phyloP scores from a whole-genome alignment of 1,140 invertebrate species.

The Hycleus phaleratus region DNA sequence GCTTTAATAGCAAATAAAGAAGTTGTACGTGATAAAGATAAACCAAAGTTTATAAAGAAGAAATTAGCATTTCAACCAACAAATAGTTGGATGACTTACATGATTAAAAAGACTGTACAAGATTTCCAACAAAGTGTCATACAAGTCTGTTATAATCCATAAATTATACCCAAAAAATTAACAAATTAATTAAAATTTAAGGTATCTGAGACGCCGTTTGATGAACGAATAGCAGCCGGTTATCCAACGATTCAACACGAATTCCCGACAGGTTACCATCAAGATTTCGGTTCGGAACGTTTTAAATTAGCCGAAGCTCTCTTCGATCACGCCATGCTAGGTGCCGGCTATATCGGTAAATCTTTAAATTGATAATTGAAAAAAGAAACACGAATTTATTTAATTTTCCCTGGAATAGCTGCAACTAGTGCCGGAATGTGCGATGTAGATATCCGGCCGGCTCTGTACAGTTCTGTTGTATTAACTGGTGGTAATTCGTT shows the following conservation, averaged over 20 bases:
- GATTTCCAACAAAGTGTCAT: conserved; percentile 77
- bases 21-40: conserved; percentile 74
- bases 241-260: conserved; percentile 86
- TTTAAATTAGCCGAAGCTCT: conserved; percentile 85
- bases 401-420: conserved; percentile 39
- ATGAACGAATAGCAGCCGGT: conserved; percentile 69
- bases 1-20: conserved; percentile 74
- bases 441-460: conserved; percentile 87
- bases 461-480: conserved; percentile 85
- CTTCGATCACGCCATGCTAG: conserved; percentile 79
- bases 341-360: conserved; percentile 59
- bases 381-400: too few relatives aligned
- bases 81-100: conserved; percentile 81
- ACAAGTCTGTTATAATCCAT: conserved; percentile 45
- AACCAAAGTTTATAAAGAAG: conserved; percentile 69
- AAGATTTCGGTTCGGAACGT: conserved; percentile 82
- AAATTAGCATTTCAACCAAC: conserved; percentile 78
- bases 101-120: conserved; percentile 72
- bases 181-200: too few relatives aligned
- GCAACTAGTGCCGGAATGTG: conserved; percentile 88
- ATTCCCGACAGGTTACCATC: conserved; percentile 90
- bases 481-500: conserved; percentile 84
- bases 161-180: too few relatives aligned
- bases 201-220: conserved; percentile 66
- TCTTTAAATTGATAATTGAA: too few relatives aligned